Base-by-base conservation (phyloP, 2,888 invertebrate species). In the Andrena praecox region DNA sequence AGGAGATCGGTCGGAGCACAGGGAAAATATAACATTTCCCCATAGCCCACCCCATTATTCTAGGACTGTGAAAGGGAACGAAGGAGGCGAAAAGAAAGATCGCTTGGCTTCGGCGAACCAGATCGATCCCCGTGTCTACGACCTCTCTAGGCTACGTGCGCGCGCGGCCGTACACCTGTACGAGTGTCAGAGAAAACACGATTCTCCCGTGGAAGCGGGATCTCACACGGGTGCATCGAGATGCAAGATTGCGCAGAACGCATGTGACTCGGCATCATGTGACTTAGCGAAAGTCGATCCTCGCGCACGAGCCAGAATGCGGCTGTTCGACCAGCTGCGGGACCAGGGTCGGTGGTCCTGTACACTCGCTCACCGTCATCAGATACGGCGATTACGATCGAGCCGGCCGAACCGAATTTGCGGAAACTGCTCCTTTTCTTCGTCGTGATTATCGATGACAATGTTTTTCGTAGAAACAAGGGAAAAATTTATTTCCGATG, bases 231-330 rank as follows among this genome's bases (percentile, higher is more conserved):
- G 63, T 80, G 75, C 85, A 77, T 83, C 85, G 54, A 72, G 87
- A 85, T 87, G 73, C 77, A 80, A 70, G 86, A 88, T 91, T 91
- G 87, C 90, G 88, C 88, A 88, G 88, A 89, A 84, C 84, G 82
- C 89, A 85, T 88, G 88, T 85, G 89, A 90, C 89, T 87, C 69
- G 86, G 68, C 80, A 31, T 77, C 80, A 77, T 80, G 80, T 80
- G 80, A 80, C 72, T 80, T 73, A 82, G 91, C 90, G 91, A 91
- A 91, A 91, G 91, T 91, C 87, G 90, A 91, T 90, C 86, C 81
- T 85, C 86, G 83, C 77, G 73, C 77, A 59, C 78, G 85, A 87
- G 84, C 82, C 88, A 90, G 90, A 89, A 89, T 89, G 86, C 79
- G 82, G 84, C 77, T 84, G 82, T 54, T 74, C 83, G 73, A 85